Percentiles rank a stretch among this genome's conserved stretches.
Evolutionary conservation across 1,140 invertebrate genomes (phyloP).

Genomic region (Cyrtorhinus lividipennis): DNA sequence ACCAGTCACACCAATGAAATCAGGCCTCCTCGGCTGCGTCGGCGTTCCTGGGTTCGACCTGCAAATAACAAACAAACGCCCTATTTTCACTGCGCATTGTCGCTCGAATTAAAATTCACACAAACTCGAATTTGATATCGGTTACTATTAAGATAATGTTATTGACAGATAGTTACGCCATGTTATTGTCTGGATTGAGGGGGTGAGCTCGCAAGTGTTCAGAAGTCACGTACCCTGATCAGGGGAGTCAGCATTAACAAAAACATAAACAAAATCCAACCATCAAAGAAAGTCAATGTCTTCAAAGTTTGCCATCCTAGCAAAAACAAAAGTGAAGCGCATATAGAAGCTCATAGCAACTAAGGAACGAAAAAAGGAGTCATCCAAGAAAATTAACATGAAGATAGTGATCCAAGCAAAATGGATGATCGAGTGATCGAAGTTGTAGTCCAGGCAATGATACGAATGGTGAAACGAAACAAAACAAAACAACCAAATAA

Average conservation of each 20-base stretch:
- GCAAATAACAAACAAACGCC: conserved; percentile 26
- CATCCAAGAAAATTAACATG: not conserved
- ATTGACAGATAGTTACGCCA: conserved; percentile 3
- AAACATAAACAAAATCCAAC: conserved; percentile 7
- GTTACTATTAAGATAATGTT: too few relatives aligned
- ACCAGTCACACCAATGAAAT: conserved; percentile 60
- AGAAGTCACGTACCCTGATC: conserved; percentile 7
- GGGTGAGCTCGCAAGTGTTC: conserved; percentile 6
- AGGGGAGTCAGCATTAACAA: conserved; percentile 8
- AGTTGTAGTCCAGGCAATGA: too few relatives aligned
- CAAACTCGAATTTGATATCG: not conserved
- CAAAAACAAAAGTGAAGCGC: not conserved
- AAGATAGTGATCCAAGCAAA: not conserved
- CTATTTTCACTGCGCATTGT: not conserved
- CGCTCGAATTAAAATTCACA: not conserved
- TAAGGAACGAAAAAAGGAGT: not conserved
- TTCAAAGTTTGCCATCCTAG: not conserved
- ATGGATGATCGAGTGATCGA: not conserved
- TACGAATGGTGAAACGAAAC: too few relatives aligned
- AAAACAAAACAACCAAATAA: too few relatives aligned
- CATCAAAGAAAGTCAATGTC: not conserved
- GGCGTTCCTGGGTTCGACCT: conserved; percentile 81
- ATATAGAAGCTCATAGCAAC: not conserved
- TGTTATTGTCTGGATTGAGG: not conserved
- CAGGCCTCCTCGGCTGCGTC: conserved; percentile 65